Evolutionary conservation across 2,888 invertebrate genomes (phyloP).

Genomic region (Eucera pruinosa): DNA sequence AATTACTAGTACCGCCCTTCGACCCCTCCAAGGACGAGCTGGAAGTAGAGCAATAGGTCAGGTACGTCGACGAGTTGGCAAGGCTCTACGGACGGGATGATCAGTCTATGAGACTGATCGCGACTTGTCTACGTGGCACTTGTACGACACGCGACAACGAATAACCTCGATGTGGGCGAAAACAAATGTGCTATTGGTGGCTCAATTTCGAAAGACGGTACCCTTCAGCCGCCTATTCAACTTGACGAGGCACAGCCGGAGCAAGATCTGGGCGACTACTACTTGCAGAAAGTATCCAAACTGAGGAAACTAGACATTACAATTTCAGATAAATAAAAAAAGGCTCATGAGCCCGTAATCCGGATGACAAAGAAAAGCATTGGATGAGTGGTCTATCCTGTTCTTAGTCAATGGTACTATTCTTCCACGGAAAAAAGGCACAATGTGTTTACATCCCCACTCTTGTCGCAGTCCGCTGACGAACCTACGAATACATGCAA

Average conservation of each 20-base stretch:
- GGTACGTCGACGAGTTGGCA: no score
- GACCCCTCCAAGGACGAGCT: not conserved
- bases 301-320: no score
- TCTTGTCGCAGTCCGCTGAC: no score
- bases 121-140: not conserved
- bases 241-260: not conserved
- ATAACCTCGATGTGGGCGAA: not conserved
- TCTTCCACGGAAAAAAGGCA: no score
- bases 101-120: not conserved
- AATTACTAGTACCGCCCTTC: not conserved
- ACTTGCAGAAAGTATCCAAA: no score
- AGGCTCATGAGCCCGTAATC: no score
- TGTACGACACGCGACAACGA: not conserved
- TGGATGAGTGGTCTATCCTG: no score
- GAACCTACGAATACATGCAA: no score
- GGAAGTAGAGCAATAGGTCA: not conserved
- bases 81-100: constrained; percentile 1
- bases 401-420: no score
- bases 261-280: not conserved
- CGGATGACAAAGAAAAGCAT: no score
- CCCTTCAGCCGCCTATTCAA: not conserved
- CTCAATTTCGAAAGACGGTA: not conserved
- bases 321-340: no score
- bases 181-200: not conserved
- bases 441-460: no score